Conservation (phyloP, 2,797 vertebrate species). For the Simalia tracyae region DNA sequence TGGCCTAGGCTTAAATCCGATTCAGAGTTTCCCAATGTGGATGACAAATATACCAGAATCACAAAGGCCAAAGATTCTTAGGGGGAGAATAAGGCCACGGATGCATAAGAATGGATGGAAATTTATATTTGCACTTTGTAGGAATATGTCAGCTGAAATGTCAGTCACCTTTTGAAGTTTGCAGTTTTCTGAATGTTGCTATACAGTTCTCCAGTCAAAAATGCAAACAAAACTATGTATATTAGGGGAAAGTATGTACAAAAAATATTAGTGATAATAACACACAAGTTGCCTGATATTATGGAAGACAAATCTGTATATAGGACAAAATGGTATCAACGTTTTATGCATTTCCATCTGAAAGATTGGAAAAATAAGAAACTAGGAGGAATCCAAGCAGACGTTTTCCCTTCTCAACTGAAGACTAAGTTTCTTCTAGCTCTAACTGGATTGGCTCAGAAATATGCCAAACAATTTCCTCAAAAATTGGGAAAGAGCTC, state of each 20-base stretch:
- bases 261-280: neutral
- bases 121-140: neutral
- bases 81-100: neutral
- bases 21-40: neutral
- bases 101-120: neutral
- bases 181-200: neutral
- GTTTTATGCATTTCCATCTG: neutral
- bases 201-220: neutral
- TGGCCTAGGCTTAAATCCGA: neutral
- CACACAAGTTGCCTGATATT: neutral
- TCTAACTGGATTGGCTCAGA: neutral
- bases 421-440: neutral
- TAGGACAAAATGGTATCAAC: neutral
- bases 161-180: neutral
- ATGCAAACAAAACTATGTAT: neutral
- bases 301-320: neutral
- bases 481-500: neutral
- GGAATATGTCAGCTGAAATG: neutral
- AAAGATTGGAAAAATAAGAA: neutral
- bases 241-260: neutral
- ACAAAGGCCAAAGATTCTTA: neutral
- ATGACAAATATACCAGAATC: neutral
- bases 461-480: neutral
- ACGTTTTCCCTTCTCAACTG: neutral
- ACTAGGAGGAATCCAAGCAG: neutral